Conservation (phyloP, 2,113 vertebrate species). For the Apteryx owenii region DNA sequence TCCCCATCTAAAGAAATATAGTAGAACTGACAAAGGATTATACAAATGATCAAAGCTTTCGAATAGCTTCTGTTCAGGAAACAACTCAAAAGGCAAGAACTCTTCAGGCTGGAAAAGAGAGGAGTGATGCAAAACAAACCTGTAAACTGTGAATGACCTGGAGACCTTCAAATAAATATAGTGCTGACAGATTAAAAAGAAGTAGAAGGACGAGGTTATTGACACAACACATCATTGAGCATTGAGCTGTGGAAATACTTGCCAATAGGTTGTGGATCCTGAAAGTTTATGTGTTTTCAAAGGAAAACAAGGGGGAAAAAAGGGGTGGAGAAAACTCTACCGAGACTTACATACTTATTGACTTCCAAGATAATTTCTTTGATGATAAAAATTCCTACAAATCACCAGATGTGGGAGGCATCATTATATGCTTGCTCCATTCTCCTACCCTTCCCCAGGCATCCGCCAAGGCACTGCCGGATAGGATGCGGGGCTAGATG, state of each 20-base stretch:
- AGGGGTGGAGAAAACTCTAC: background rate
- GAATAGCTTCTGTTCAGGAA: background rate
- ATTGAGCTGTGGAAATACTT: background rate
- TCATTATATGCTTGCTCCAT: background rate
- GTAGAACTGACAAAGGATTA: background rate
- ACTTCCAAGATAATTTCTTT: background rate
- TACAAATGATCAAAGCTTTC: background rate
- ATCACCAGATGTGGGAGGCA: conserved; percentile 42
- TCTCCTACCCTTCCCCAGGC: background rate
- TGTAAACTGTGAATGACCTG: background rate
- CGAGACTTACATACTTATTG: background rate
- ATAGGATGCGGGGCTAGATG: conserved; percentile 58
- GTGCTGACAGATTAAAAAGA: background rate
- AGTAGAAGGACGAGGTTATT: background rate
- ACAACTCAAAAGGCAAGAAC: background rate
- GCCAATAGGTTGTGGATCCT: background rate
- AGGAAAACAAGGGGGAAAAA: background rate
- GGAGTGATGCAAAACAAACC: background rate
- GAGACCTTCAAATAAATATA: background rate
- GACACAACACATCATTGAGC: background rate
- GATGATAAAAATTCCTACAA: conserved; percentile 9
- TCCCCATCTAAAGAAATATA: background rate
- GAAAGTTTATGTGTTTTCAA: background rate
- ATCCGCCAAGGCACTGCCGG: conserved; percentile 7
- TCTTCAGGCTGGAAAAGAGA: background rate